These are phyloP conservation scores for Oligia fasciuncula DNA, from an alignment of 2,888 invertebrate genomes.

Conservation along the genomic window DNA sequence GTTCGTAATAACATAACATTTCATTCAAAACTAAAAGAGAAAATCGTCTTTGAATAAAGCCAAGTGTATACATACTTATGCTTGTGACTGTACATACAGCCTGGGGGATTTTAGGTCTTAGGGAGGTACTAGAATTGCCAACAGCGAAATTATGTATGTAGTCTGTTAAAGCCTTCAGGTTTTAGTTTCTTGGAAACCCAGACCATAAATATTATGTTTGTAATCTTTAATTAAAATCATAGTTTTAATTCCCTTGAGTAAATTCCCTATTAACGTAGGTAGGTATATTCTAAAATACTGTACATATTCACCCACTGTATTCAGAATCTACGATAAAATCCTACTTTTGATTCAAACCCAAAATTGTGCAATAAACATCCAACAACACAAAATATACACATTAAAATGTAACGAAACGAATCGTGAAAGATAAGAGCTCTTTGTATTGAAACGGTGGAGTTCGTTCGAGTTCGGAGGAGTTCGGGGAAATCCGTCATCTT, in stretches of 20 bases:
- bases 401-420: conserved; percentile 77
- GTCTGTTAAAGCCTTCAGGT: not conserved
- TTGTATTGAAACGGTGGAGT: conserved; percentile 60
- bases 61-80: too few species aligned
- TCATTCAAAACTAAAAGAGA: too few species aligned
- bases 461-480: conserved; percentile 42
- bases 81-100: too few species aligned
- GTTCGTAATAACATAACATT: too few species aligned
- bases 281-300: not conserved
- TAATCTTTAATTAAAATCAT: not conserved
- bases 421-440: conserved; percentile 74
- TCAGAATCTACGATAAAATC: not conserved
- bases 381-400: conserved; percentile 63
- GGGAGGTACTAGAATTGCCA: not conserved
- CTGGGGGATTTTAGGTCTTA: not conserved
- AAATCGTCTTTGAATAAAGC: too few species aligned
- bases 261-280: not conserved
- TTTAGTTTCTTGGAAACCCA: not conserved
- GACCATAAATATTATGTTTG: too few species aligned
- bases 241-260: not conserved
- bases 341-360: conserved; percentile 23
- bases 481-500: conserved; percentile 68
- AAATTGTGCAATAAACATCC: conserved; percentile 52
- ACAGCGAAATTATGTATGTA: not conserved
- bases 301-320: not conserved